Percentiles rank a stretch among this genome's conserved stretches.
phyloP scores from a whole-genome alignment of 2,113 vertebrate species.

The Peromyscus leucopus region DNA sequence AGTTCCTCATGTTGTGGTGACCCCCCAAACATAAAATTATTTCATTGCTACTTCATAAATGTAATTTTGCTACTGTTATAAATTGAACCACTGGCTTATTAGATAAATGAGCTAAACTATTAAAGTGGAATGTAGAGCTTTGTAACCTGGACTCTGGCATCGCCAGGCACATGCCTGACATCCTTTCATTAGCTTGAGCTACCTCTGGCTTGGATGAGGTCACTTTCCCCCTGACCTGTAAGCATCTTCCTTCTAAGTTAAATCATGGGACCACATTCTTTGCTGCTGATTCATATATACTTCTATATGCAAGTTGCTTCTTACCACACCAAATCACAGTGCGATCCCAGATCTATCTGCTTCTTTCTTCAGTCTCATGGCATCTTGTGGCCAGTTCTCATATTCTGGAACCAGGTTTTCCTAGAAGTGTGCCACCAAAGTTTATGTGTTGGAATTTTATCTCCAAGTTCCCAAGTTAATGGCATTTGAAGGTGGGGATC shows the following conservation, averaged over 20 bases:
- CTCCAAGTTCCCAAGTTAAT: background rate
- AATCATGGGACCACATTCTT: background rate
- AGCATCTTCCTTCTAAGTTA: too few species aligned
- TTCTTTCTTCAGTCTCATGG: background rate
- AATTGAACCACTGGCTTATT: background rate
- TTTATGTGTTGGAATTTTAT: background rate
- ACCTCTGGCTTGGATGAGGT: background rate
- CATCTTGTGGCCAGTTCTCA: background rate
- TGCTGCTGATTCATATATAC: background rate
- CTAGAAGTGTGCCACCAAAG: background rate
- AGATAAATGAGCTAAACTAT: background rate
- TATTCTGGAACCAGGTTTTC: background rate
- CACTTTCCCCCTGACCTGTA: background rate
- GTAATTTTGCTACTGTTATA: too few species aligned
- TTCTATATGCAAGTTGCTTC: background rate
- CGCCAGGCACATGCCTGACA: background rate
- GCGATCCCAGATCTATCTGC: background rate
- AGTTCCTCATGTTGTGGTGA: too few species aligned
- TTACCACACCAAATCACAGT: background rate
- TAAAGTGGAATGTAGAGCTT: too few species aligned
- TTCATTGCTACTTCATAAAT: too few species aligned
- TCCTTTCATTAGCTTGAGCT: background rate
- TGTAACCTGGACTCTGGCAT: background rate
- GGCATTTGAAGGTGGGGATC: background rate
- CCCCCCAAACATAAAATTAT: too few species aligned